Base-by-base conservation (phyloP, 1,140 invertebrate species). In the Pogonognathellus flavescens region DNA sequence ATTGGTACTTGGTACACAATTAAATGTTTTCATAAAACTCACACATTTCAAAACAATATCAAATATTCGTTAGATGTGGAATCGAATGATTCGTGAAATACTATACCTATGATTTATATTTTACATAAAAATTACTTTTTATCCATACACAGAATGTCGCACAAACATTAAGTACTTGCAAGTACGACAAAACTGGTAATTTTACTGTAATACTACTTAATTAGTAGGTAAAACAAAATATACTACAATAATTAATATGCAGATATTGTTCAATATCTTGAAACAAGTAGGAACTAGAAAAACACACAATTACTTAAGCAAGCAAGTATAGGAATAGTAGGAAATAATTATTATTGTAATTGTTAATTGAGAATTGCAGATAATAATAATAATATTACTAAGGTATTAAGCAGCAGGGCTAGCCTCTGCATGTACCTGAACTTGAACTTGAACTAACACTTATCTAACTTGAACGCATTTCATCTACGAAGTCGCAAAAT, bases 41-140 rank as follows among this genome's bases (percentile, higher is more conserved):
- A 76, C 25, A 76, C 70, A 76, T 76, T 76, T 76, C 70, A 76
- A 76, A 41, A 49, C 25, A n/a, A 76, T 76, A 76, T 76, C 70
- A 41, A 41, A 41, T 41, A 76, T 14, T 76, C 13, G 49, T 11
- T 76, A 76, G 10, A 31, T 13, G 9, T 7, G 31, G 25, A n/a
- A 31, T 31, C 14, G 66, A 25, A 16, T 14, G 25, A 16, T 14
- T 14, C 2, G 10, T 2, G 10, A 57, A 13, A 13, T 2, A 57
- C 53, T 57, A 57, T 57, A n/a, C n/a, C n/a, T n/a, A n/a, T 14
- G n/a, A n/a, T n/a, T 57, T 14, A 14, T 14, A 57, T 57, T 57
- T 57, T 57, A 57, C 11, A 57, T 9, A 57, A 57, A 9, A 14
- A n/a, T 57, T 57, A 57, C 53, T n/a, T 57, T 57, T 57, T 57